Conservation (phyloP, 1,140 invertebrate species). For the Akabosia matsudoensis region DNA sequence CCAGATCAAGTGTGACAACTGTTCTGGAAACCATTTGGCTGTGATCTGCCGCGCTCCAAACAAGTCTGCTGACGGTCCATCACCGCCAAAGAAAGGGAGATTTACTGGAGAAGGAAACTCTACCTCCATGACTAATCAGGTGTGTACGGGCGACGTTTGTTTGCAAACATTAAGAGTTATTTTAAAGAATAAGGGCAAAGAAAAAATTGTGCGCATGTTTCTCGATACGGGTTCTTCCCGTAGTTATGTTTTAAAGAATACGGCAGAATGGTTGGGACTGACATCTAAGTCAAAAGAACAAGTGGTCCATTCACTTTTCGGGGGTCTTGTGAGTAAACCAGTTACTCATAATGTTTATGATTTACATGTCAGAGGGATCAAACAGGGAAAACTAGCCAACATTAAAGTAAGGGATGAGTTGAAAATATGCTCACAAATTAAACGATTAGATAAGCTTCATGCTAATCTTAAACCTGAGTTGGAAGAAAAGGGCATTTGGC, state of each 20-base stretch:
- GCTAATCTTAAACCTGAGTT: background rate
- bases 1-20: too few relatives aligned
- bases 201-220: background rate
- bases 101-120: too few relatives aligned
- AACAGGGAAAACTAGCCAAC: too few relatives aligned
- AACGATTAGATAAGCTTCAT: background rate
- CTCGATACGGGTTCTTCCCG: constrained; percentile 11
- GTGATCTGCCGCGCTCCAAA: too few relatives aligned
- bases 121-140: too few relatives aligned
- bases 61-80: too few relatives aligned
- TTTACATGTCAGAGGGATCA: too few relatives aligned
- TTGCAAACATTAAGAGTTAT: too few relatives aligned
- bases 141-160: too few relatives aligned
- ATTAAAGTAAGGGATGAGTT: too few relatives aligned
- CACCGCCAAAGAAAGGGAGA: too few relatives aligned
- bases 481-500: background rate
- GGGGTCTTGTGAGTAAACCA: background rate
- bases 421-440: background rate
- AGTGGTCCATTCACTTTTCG: background rate
- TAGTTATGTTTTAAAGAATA: background rate
- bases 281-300: background rate
- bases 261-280: background rate
- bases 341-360: background rate
- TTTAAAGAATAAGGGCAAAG: background rate
- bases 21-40: too few relatives aligned